Evolutionary conservation across 2,113 vertebrate species (phyloP), one percentile per base, ranked within the genome.

Genomic region (Percopsis transmontana): DNA sequence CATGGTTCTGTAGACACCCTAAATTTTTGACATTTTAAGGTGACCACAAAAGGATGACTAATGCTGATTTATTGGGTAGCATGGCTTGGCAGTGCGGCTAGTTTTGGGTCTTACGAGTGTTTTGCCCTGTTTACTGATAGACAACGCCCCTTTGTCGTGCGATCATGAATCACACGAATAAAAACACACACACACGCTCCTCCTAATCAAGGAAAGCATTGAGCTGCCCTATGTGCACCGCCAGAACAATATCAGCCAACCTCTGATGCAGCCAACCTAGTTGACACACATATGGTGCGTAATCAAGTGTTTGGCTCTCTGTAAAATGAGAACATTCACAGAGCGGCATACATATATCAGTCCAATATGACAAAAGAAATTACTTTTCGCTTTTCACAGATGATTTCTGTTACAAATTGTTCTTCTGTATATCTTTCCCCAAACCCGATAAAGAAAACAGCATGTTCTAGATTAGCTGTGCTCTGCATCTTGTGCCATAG

Each of bases 1-100:
- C 63, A 65, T 19, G 68, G 21, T 23, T 21, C 54, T 62, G 68
- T 79, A 79, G 77, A 83, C 66, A 73, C 51, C 70, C 69, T 67
- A 54, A 21, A 52, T 66, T 57, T 41, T 14, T 38, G 62, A 12
- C 55, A 66, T 58, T 76, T 27, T 44, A 19, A 58, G 64, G 61
- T 5, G 11, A 66, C 19, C 38, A 41, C 72, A 72, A 81, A 47
- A 68, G 39, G 24, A 66, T 33, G 52, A 19, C 44, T 62, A 69
- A 60, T 52, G 23, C 47, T 24, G 42, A 45, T 41, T 33, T 3
- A 62, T 67, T 54, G 53, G 24, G 4, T 40, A 51, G 40, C 73
- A 19, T 23, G 64, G 62, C 57, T 71, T 66, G 57, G 70, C 62
- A 41, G 51, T 38, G 15, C 57, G 58, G 59, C 19, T 72, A 73